These are phyloP conservation scores for Albula glossodonta DNA, from an alignment of 2,113 vertebrate genomes.

Conservation along the genomic window DNA sequence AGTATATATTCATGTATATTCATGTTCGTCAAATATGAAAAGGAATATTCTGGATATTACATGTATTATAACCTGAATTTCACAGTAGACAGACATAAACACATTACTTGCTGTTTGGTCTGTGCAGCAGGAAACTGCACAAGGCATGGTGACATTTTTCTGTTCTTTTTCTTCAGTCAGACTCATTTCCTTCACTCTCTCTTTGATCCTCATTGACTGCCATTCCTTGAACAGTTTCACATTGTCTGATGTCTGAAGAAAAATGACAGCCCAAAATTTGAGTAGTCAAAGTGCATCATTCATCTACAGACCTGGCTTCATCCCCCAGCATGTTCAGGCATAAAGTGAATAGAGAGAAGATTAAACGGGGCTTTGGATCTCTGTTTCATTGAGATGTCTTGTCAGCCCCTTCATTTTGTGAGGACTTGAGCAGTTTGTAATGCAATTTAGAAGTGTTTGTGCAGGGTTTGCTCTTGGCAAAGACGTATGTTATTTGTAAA, in stretches of 20 bases:
- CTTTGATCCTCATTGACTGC: too few species aligned
- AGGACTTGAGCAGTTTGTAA: neutral
- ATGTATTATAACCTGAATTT: too few species aligned
- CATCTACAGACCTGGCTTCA: neutral
- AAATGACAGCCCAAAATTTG: neutral
- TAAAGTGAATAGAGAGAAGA: slow-evolving; percentile 48
- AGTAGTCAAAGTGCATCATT: neutral
- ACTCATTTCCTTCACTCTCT: neutral
- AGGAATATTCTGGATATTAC: too few species aligned
- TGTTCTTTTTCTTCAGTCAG: too few species aligned
- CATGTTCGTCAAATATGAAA: too few species aligned
- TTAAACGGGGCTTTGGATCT: slow-evolving; percentile 47
- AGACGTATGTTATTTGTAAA: neutral
- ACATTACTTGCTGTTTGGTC: too few species aligned
- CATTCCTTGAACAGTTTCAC: neutral
- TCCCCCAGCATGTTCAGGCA: slow-evolving; percentile 33
- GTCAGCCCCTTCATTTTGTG: slow-evolving; percentile 16
- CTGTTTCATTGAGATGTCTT: slow-evolving; percentile 44
- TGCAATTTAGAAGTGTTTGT: neutral
- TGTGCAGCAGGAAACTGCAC: too few species aligned
- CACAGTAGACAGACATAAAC: too few species aligned
- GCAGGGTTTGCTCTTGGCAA: neutral
- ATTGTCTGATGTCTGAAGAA: neutral
- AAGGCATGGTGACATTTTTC: too few species aligned
- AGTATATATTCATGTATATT: too few species aligned